Evolutionary conservation across 2,888 invertebrate species (phyloP).

Genomic region (Ceriagrion tenellum): DNA sequence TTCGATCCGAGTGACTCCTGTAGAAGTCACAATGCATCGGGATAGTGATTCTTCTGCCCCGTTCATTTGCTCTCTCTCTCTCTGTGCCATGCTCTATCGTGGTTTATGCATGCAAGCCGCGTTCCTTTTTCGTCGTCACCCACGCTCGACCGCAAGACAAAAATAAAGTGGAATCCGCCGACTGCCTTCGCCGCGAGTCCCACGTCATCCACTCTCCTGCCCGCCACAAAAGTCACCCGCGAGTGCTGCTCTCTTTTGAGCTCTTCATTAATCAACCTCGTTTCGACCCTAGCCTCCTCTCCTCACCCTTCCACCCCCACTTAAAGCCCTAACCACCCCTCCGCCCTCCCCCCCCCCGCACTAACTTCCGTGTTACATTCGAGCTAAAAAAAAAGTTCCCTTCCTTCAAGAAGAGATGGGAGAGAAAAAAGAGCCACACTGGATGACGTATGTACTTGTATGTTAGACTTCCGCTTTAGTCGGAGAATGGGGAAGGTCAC

Average conservation of each 20-base stretch:
- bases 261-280: neutral
- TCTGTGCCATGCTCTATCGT: neutral
- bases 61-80: neutral
- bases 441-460: neutral
- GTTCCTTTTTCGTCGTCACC: neutral
- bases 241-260: conserved; percentile 22
- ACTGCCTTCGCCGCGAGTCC: neutral
- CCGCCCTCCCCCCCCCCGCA: neutral
- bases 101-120: neutral
- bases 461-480: neutral
- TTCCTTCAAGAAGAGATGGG: neutral
- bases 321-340: neutral
- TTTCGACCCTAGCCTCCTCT: neutral
- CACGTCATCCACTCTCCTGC: conserved; percentile 13
- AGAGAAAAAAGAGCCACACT: neutral
- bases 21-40: too few relatives aligned
- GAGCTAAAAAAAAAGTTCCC: neutral
- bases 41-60: too few relatives aligned
- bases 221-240: neutral
- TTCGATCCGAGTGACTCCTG: too few relatives aligned
- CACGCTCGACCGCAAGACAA: neutral
- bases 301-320: neutral
- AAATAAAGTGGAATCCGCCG: conserved; percentile 4
- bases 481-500: neutral
- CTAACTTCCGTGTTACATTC: neutral